phyloP scores from a whole-genome alignment of 1,140 invertebrate genomes.

The Caerostris darwini region DNA sequence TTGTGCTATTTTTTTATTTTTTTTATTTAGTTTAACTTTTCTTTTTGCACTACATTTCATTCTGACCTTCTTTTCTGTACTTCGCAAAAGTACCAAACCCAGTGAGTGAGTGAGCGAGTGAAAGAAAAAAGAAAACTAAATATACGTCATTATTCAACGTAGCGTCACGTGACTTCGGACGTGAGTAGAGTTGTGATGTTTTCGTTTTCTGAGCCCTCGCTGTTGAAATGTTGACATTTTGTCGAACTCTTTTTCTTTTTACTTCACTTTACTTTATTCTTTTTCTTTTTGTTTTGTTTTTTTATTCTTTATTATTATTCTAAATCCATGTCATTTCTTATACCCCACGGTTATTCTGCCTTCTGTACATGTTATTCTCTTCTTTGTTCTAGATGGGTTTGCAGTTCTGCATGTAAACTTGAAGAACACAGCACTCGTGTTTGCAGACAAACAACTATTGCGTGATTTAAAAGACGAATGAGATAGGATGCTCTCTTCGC shows the following conservation, averaged over 20 bases:
- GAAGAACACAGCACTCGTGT: background rate
- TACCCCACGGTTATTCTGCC: background rate
- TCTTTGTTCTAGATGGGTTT: background rate
- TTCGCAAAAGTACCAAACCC: background rate
- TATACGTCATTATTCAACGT: constrained; percentile 66
- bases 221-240: constrained; percentile 69
- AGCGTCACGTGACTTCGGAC: constrained; percentile 59
- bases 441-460: constrained; percentile 39
- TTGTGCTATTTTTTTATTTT: background rate
- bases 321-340: background rate
- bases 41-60: constrained; percentile 46
- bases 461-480: background rate
- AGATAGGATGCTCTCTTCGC: constrained; percentile 10
- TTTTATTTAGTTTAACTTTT: too few relatives aligned
- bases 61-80: constrained; percentile 32
- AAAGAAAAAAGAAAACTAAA: constrained; percentile 10
- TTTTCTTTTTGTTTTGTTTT: background rate
- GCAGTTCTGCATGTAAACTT: background rate
- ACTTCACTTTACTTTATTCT: background rate
- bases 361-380: background rate
- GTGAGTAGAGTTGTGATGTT: constrained; percentile 68
- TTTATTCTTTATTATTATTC: background rate
- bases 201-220: constrained; percentile 3
- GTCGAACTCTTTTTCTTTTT: constrained; percentile 26
- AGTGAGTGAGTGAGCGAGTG: too few relatives aligned